Evolutionary conservation across 2,888 invertebrate species (phyloP).

Genomic region (Himalopsyche japonica): DNA sequence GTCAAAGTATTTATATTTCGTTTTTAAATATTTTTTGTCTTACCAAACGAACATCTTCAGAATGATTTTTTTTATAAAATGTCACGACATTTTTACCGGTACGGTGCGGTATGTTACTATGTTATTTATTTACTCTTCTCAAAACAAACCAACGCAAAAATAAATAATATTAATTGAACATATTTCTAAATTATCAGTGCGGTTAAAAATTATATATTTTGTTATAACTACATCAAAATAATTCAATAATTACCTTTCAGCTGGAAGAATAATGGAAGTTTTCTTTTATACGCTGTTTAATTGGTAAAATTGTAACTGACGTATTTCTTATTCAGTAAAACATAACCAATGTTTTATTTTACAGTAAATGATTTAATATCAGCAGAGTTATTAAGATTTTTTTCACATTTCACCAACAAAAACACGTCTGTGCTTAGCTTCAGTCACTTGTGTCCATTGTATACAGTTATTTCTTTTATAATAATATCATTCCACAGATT

Average conservation of each 20-base stretch:
- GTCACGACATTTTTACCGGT: no score
- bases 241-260: not conserved
- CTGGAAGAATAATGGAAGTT: not conserved
- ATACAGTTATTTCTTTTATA: not conserved
- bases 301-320: not conserved
- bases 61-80: no score
- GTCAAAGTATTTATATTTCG: no score
- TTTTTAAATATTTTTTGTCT: no score
- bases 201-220: no score
- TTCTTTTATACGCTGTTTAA: not conserved
- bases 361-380: not conserved
- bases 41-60: no score
- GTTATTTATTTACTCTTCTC: no score
- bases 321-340: not conserved
- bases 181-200: no score
- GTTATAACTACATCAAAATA: not conserved
- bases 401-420: not conserved
- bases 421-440: not conserved
- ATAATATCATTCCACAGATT: not conserved
- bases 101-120: no score
- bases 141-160: no score
- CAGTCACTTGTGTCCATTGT: not conserved
- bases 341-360: not conserved
- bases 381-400: not conserved
- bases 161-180: no score